phyloP scores from a whole-genome alignment of 1,140 invertebrate genomes.

The Macrobrachium nipponense region DNA sequence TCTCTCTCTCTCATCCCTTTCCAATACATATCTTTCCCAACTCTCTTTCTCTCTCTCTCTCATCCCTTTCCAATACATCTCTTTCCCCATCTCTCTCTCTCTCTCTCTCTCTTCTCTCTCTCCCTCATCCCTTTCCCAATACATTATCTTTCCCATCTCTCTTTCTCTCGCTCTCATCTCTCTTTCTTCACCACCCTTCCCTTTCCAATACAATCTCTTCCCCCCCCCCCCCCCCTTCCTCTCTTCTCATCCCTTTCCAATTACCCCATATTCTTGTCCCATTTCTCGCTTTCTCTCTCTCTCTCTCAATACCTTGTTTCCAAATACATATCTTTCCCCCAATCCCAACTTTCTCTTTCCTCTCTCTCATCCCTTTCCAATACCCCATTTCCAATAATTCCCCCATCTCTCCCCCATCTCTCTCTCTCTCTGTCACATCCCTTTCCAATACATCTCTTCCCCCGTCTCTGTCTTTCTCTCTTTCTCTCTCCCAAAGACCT shows the following conservation, averaged over 20 bases:
- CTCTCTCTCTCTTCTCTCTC: background rate
- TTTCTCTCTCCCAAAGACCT: background rate
- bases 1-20: background rate
- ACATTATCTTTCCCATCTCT: background rate
- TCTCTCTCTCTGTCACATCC: background rate
- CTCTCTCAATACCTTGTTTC: background rate
- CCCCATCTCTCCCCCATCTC: background rate
- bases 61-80: background rate
- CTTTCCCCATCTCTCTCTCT: background rate
- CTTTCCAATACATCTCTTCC: too few relatives aligned
- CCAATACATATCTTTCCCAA: background rate
- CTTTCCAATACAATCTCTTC: too few relatives aligned
- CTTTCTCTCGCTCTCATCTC: background rate
- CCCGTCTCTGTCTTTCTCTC: background rate
- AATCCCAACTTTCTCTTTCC: background rate
- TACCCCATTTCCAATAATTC: too few relatives aligned
- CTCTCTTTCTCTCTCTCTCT: background rate
- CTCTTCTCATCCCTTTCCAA: background rate
- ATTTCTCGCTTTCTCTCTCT: background rate
- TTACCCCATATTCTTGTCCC: too few relatives aligned
- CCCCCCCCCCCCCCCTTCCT: background rate
- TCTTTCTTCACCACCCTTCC: too few relatives aligned
- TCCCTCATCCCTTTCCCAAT: too few relatives aligned
- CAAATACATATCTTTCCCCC: background rate
- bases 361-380: background rate